Conservation (phyloP, 2,113 vertebrate species). For the Thryonomys swinderianus region DNA sequence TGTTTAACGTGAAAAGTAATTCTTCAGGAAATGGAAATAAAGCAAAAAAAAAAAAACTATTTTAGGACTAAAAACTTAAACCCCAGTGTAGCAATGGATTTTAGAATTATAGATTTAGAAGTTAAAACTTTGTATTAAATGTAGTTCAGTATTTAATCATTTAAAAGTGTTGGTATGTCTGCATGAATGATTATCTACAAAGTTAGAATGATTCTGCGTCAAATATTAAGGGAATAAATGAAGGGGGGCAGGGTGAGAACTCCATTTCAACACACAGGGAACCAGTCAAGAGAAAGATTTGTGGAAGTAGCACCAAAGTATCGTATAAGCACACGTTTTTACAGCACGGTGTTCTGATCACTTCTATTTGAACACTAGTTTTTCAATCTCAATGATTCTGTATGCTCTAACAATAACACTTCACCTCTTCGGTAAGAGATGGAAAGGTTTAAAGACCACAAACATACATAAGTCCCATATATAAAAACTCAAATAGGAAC, state of each 20-base stretch:
- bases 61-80: slow-evolving; percentile 36
- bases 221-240: background rate
- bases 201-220: background rate
- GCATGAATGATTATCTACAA: background rate
- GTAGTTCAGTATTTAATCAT: background rate
- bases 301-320: background rate
- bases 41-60: background rate
- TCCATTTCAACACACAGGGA: background rate
- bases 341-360: background rate
- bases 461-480: background rate
- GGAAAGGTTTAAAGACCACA: background rate
- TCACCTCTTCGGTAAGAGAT: background rate
- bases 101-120: slow-evolving; percentile 27
- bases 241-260: background rate
- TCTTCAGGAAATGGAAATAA: slow-evolving; percentile 46
- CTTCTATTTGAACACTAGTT: background rate
- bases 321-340: background rate
- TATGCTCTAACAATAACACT: slow-evolving; percentile 3
- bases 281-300: background rate
- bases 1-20: slow-evolving; percentile 47
- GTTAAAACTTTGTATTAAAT: slow-evolving; percentile 29
- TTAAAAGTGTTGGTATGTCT: background rate
- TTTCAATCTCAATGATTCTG: background rate
- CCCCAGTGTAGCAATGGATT: background rate
- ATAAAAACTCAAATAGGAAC: slow-evolving; percentile 23